These are phyloP conservation scores for Alloscopus bannaensis DNA, from an alignment of 2,888 invertebrate genomes.

Conservation along the genomic window DNA sequence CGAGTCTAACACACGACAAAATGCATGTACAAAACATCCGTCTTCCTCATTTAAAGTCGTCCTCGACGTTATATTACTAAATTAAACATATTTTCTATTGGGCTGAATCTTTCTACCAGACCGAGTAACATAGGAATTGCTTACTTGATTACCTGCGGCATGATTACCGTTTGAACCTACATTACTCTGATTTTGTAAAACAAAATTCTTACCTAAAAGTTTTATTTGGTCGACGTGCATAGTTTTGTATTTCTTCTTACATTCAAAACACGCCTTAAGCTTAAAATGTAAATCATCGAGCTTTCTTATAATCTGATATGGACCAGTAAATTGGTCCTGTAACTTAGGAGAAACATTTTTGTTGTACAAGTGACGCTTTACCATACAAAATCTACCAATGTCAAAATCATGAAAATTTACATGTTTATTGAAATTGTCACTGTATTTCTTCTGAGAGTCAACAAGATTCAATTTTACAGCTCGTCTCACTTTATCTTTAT, in stretches of 20 bases:
- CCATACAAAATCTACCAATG: background rate
- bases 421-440: background rate
- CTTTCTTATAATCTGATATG: background rate
- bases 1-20: too few species aligned
- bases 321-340: slow-evolving; percentile 8
- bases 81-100: too few species aligned
- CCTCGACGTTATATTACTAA: too few species aligned
- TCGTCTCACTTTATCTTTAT: background rate
- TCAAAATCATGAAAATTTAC: background rate
- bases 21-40: too few species aligned
- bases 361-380: background rate
- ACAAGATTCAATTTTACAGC: slow-evolving; percentile 4
- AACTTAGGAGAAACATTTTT: slow-evolving; percentile 14
- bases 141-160: too few species aligned
- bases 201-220: slow-evolving; percentile 4
- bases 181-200: background rate
- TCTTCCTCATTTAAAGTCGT: too few species aligned
- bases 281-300: slow-evolving; percentile 2
- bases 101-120: too few species aligned
- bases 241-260: slow-evolving; percentile 8
- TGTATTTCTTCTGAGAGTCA: background rate
- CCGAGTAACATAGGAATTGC: too few species aligned
- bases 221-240: slow-evolving; percentile 19
- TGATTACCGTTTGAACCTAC: too few species aligned
- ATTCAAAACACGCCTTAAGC: background rate